Percentiles rank a stretch among this genome's conserved stretches.
Conservation (phyloP, 2,797 vertebrate species). For the Ataeniobius toweri region DNA sequence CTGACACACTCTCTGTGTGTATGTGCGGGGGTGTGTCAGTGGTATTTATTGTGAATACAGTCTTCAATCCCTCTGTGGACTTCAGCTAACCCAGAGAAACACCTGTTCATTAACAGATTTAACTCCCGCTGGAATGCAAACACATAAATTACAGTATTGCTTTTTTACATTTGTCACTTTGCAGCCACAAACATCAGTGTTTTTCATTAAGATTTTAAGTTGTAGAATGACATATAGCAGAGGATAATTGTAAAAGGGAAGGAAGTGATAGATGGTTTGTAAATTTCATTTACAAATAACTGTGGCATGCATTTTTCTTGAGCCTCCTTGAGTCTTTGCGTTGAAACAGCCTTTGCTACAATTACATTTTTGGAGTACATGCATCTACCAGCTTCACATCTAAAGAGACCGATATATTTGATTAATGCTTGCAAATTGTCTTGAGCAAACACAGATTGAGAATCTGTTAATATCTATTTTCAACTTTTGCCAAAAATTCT, state of each 20-base stretch:
- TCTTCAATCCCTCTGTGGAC: conserved; percentile 49
- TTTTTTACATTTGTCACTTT: background rate
- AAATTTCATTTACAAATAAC: background rate
- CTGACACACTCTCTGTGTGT: conserved; percentile 27
- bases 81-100: conserved; percentile 53
- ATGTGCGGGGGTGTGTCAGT: conserved; percentile 10
- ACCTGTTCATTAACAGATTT: conserved; percentile 55
- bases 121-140: conserved; percentile 17
- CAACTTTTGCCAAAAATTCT: too few relatives aligned
- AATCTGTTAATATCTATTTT: too few relatives aligned
- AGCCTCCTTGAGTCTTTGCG: too few relatives aligned
- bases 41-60: conserved; percentile 51
- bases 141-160: conserved; percentile 10
- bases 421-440: too few relatives aligned
- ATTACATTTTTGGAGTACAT: too few relatives aligned
- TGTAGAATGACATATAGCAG: background rate
- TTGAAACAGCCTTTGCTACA: too few relatives aligned
- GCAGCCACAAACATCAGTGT: too few relatives aligned
- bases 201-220: background rate
- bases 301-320: too few relatives aligned
- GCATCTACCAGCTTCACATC: too few relatives aligned
- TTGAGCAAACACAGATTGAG: too few relatives aligned
- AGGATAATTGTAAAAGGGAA: background rate
- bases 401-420: too few relatives aligned
- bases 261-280: background rate